These are phyloP conservation scores for Chrysaora quinquecirrha DNA, from an alignment of 30 jellyfish, hydroid and myxozoan genomes.

Conservation along the genomic window DNA sequence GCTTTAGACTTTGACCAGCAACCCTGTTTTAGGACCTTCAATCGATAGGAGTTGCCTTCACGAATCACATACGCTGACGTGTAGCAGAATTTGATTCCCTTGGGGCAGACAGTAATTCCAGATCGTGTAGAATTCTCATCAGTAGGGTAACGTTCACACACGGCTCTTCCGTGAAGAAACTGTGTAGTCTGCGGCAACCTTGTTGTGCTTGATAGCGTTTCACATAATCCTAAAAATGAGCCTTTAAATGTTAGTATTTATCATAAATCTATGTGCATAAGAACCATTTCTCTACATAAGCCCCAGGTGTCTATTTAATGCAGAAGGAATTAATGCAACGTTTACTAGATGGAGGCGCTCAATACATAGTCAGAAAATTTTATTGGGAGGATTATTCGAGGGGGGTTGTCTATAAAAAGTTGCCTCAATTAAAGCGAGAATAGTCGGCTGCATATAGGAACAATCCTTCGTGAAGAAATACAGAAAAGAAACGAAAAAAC, in stretches of 20 bases:
- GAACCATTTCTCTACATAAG: not conserved
- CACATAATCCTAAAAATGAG: not conserved
- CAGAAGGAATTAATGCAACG: not conserved
- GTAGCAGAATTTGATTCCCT: slow-evolving; percentile 49
- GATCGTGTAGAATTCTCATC: slow-evolving; percentile 28
- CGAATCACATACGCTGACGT: slow-evolving; percentile 36
- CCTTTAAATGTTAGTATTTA: not conserved
- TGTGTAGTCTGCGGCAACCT: not conserved
- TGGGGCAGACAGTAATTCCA: slow-evolving; percentile 34
- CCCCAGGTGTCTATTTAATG: not conserved
- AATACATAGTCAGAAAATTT: not conserved
- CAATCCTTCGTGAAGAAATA: too few relatives aligned
- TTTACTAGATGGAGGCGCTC: not conserved
- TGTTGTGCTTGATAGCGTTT: not conserved
- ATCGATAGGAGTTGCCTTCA: not conserved
- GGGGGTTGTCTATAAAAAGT: too few relatives aligned
- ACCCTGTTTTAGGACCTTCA: slow-evolving; percentile 27
- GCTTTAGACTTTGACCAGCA: slow-evolving; percentile 53
- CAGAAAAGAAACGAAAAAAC: too few relatives aligned
- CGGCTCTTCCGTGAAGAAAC: slow-evolving; percentile 25
- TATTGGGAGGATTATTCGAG: too few relatives aligned
- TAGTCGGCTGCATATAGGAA: too few relatives aligned
- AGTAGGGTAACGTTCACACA: slow-evolving; percentile 25
- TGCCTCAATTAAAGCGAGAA: too few relatives aligned
- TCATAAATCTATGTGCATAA: not conserved